Percentiles rank a stretch among this genome's conserved stretches.
Conservation (phyloP, 2,797 vertebrate species). For the Helarctos malayanus region DNA sequence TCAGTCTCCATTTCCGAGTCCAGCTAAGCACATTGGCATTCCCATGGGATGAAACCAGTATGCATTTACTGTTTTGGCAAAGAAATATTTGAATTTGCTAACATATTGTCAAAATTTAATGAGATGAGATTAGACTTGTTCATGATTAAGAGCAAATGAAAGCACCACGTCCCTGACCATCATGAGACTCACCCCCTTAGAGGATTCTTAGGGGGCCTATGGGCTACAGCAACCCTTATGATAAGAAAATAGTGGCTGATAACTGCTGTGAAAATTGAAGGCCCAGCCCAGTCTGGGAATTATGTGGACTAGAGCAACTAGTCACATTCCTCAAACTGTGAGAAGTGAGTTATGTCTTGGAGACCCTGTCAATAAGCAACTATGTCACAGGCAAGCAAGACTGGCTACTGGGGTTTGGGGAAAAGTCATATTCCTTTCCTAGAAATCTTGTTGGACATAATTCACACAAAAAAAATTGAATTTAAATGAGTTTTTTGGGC, state of each 20-base stretch:
- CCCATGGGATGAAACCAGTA: neutral
- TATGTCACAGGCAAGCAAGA: neutral
- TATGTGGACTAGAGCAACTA: neutral
- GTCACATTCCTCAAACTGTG: neutral
- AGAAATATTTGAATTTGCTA: conserved; percentile 32
- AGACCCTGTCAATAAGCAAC: neutral
- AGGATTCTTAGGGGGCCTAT: neutral
- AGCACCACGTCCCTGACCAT: neutral
- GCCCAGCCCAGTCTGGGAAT: neutral
- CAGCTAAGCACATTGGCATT: neutral
- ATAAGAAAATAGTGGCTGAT: neutral
- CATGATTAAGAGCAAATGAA: neutral
- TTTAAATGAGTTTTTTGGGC: neutral
- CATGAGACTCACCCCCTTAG: neutral
- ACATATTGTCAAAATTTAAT: neutral
- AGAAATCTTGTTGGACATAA: neutral
- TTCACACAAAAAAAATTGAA: neutral
- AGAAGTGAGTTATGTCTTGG: neutral
- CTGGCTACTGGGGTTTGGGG: neutral
- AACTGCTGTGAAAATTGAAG: neutral
- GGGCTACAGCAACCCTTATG: neutral
- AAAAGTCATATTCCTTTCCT: neutral
- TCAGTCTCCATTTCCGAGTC: neutral
- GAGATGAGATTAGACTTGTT: neutral
- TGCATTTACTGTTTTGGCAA: neutral